Percentiles rank a stretch among this genome's conserved stretches.
Conservation (phyloP, 2,797 vertebrate species). For the Labeo calbasu region DNA sequence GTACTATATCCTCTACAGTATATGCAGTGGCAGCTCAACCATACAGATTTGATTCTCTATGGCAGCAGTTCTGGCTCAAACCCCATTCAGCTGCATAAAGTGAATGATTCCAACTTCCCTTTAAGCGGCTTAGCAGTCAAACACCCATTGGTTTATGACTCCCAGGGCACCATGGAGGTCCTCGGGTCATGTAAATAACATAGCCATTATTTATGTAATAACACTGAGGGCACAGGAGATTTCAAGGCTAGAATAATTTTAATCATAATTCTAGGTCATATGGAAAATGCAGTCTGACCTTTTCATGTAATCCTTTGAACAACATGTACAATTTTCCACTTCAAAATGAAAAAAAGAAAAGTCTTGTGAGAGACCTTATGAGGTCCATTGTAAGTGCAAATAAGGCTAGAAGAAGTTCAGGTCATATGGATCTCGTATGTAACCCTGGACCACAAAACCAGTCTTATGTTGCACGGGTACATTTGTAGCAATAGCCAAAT, state of each 20-base stretch:
- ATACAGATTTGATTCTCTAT: constrained; percentile 3
- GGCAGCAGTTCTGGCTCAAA: constrained; percentile 6
- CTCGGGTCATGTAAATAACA: constrained; percentile 25
- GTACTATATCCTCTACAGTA: neutral
- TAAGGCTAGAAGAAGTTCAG: neutral
- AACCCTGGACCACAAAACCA: too few species aligned
- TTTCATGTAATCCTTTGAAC: constrained; percentile 15
- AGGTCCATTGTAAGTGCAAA: neutral
- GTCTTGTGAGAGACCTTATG: neutral
- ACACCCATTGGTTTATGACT: constrained; percentile 36
- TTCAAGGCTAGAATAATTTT: constrained; percentile 5
- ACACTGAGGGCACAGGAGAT: neutral
- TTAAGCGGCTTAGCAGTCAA: constrained; percentile 40
- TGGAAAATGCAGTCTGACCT: constrained; percentile 25
- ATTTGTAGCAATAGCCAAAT: too few species aligned
- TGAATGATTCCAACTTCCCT: neutral
- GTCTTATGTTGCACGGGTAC: too few species aligned
- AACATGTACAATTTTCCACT: constrained; percentile 6
- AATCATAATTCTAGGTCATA: constrained; percentile 34
- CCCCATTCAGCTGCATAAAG: constrained; percentile 16
- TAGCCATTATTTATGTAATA: constrained; percentile 23
- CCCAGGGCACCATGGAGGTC: constrained; percentile 17
- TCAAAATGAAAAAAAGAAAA: constrained; percentile 6
- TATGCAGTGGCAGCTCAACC: neutral
- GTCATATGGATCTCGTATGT: neutral